Conservation (phyloP, 2,888 invertebrate species). For the Campoletis raptor region DNA sequence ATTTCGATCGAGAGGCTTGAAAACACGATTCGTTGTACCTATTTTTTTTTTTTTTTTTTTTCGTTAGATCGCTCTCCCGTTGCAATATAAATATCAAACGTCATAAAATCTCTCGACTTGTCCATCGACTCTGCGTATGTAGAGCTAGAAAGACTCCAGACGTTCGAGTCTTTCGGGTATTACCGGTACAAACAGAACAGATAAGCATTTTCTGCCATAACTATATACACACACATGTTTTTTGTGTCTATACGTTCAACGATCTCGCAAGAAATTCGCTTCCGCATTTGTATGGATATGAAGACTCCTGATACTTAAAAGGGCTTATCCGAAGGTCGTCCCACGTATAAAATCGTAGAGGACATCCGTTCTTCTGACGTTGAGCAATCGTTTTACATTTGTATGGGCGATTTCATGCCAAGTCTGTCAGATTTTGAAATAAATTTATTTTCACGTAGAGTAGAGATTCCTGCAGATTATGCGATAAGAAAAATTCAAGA, state of each 20-base stretch:
- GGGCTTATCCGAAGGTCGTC: constrained; percentile 26
- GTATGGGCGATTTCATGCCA: neutral
- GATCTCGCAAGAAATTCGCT: constrained; percentile 58
- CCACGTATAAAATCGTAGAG: neutral
- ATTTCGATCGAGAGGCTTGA: neutral
- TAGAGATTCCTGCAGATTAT: neutral
- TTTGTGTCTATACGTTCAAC: constrained; percentile 29
- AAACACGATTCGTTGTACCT: neutral
- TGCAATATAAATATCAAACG: neutral
- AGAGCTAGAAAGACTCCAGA: constrained; percentile 32
- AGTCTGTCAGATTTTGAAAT: neutral
- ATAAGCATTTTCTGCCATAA: constrained; percentile 51
- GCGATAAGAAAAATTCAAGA: neutral
- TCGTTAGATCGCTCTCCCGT: neutral
- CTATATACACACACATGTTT: constrained; percentile 7
- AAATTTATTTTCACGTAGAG: neutral
- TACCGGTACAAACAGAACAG: constrained; percentile 41
- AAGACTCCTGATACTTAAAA: neutral
- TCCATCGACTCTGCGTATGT: constrained; percentile 41
- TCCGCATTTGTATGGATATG: constrained; percentile 54
- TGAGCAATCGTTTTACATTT: neutral
- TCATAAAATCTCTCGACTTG: constrained; percentile 44
- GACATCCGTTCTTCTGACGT: constrained; percentile 3
- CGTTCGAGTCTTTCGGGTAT: constrained; percentile 59
- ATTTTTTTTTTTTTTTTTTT: neutral